Percentiles rank a stretch among this genome's conserved stretches.
Conservation (phyloP, 2,888 invertebrate genomes). For the Agriopis aurantiaria region DNA sequence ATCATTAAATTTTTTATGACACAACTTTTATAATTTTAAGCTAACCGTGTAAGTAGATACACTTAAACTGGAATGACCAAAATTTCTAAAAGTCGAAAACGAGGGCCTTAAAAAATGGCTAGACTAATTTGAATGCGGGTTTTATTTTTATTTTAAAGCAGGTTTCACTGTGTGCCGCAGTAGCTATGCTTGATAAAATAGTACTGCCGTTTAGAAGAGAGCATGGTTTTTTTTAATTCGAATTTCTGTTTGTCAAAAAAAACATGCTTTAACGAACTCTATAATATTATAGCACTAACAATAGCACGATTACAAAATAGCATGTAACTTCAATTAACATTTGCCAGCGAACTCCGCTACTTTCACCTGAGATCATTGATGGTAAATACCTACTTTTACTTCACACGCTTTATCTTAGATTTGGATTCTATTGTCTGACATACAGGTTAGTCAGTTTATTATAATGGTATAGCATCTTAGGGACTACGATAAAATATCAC, state of each 20-base stretch:
- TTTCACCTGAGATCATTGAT: slow-evolving; percentile 37
- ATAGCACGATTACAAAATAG: slow-evolving; percentile 54
- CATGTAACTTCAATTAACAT: slow-evolving; percentile 55
- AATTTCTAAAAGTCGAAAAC: too few species aligned
- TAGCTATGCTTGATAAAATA: too few species aligned
- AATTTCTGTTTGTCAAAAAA: neutral
- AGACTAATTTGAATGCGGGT: too few species aligned
- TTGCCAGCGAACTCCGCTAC: slow-evolving; percentile 44
- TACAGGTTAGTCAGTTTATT: neutral
- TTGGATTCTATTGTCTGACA: neutral
- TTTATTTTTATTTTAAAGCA: too few species aligned
- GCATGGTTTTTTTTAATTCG: neutral
- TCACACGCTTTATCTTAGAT: slow-evolving; percentile 39
- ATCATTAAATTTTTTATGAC: too few species aligned
- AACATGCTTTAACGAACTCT: neutral
- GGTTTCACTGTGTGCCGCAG: too few species aligned
- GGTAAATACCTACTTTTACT: slow-evolving; percentile 44
- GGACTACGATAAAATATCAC: too few species aligned
- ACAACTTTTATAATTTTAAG: too few species aligned
- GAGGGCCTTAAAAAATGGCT: too few species aligned
- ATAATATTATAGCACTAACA: slow-evolving; percentile 1
- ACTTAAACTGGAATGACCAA: too few species aligned
- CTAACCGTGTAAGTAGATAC: too few species aligned
- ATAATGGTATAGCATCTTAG: neutral
- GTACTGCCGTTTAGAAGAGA: too few species aligned